A percentile compares a stretch with the other conserved stretches of the same genome.
Evolutionary conservation across 2,797 vertebrate species (phyloP).

Genomic region (Simalia tracyae): DNA sequence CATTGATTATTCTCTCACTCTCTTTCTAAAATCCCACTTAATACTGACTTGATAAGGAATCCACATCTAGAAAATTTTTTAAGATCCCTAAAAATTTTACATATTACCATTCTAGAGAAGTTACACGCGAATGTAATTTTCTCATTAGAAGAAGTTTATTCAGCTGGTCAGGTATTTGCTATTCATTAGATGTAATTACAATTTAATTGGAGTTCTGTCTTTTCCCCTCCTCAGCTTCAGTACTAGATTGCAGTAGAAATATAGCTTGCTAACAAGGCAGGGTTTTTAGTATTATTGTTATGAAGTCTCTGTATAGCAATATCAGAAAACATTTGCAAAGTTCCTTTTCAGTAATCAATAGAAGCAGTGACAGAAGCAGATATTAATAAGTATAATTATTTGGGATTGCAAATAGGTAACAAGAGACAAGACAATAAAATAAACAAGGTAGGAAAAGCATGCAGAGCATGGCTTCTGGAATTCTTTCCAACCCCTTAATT

Average conservation of each 20-base stretch:
- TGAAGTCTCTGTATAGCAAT: background rate
- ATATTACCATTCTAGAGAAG: conserved; percentile 75
- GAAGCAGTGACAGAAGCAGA: background rate
- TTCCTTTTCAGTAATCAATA: background rate
- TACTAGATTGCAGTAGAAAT: conserved; percentile 40
- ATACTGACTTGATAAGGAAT: conserved; percentile 78
- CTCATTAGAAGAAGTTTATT: conserved; percentile 69
- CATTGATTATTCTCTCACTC: conserved; percentile 65
- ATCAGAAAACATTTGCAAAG: background rate
- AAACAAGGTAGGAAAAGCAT: background rate
- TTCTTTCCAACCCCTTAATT: background rate
- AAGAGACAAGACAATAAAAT: background rate
- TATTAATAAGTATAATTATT: background rate
- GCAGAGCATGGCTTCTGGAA: background rate
- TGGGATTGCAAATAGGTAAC: background rate
- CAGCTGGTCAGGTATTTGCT: conserved; percentile 75
- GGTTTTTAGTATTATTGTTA: conserved; percentile 26
- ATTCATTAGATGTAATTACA: conserved; percentile 81
- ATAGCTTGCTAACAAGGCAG: conserved; percentile 11
- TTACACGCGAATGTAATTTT: conserved; percentile 76
- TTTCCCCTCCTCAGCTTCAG: conserved; percentile 25
- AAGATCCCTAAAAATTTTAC: conserved; percentile 77
- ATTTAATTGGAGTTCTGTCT: conserved; percentile 80
- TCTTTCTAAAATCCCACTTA: conserved; percentile 75
- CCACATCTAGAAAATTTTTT: conserved; percentile 74